Evolutionary conservation across 2,888 invertebrate species (phyloP).

Genomic region (Lithophane semibrunnea): DNA sequence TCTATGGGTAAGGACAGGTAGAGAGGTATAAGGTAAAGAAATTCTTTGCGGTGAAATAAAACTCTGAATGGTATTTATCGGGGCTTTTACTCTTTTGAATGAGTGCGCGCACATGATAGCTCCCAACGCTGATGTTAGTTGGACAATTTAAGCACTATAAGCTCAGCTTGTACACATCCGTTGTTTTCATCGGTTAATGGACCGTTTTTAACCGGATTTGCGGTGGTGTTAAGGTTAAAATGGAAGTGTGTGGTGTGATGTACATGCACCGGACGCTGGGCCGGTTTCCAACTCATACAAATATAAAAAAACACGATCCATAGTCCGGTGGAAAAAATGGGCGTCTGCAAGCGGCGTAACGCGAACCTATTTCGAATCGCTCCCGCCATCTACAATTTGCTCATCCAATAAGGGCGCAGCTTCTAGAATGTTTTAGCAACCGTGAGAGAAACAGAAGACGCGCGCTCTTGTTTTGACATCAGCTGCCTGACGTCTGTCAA

Average conservation of each 20-base stretch:
- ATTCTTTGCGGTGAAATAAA: background rate
- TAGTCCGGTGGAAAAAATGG: background rate
- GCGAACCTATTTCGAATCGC: background rate
- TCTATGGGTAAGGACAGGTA: no score
- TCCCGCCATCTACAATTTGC: background rate
- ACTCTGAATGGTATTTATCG: conserved; percentile 1
- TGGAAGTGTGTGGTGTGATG: background rate
- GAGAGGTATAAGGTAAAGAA: background rate
- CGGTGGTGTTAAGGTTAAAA: background rate
- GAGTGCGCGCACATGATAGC: background rate
- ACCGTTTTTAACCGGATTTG: background rate
- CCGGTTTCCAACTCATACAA: background rate
- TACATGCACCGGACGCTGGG: background rate
- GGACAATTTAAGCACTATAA: no score
- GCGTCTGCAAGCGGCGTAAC: background rate
- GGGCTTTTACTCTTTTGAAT: background rate
- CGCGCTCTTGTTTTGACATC: background rate
- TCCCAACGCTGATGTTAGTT: background rate
- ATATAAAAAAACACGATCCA: background rate
- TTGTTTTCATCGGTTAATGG: no score
- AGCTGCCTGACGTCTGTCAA: background rate
- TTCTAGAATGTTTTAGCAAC: background rate
- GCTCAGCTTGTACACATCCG: background rate
- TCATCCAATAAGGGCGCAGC: background rate
- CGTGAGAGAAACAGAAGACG: background rate